These are phyloP conservation scores for Smithornis capensis DNA, from an alignment of 2,113 vertebrate species.

Conservation along the genomic window DNA sequence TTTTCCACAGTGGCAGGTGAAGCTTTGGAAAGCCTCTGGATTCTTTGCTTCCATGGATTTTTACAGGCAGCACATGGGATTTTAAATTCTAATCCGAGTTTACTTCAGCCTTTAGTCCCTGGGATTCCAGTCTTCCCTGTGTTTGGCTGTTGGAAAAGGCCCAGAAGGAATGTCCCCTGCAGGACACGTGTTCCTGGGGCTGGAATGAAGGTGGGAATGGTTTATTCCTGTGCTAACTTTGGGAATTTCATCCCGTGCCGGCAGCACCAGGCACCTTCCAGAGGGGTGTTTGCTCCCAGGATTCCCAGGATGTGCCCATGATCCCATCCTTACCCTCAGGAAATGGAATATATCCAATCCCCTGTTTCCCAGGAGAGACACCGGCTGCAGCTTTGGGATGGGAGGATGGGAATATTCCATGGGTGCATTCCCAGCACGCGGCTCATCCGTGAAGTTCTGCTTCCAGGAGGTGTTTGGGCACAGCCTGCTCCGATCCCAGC, in stretches of 20 bases:
- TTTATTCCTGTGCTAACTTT: not conserved
- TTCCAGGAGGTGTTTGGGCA: not conserved
- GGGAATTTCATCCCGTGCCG: not conserved
- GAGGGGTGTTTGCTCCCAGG: not conserved
- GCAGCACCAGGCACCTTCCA: not conserved
- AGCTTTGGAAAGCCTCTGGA: not conserved
- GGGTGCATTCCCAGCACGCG: fast-evolving
- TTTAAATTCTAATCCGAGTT: not conserved
- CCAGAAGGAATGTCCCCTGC: not conserved
- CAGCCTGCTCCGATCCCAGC: not conserved
- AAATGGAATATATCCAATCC: fast-evolving
- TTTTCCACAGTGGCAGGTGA: not conserved
- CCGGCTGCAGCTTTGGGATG: not conserved
- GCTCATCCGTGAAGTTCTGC: not conserved
- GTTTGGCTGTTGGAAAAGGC: not conserved
- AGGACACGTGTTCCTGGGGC: not conserved
- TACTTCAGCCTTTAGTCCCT: not conserved
- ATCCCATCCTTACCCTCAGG: not conserved
- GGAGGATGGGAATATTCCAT: not conserved
- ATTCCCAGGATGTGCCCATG: not conserved
- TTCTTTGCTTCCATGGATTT: not conserved
- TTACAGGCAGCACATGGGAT: fast-evolving
- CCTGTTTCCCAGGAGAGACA: not conserved
- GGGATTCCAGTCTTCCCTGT: not conserved
- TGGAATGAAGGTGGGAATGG: not conserved